Evolutionary conservation across 2,888 invertebrate genomes (phyloP).

Genomic region (Sinopyrophorus schimmeli): DNA sequence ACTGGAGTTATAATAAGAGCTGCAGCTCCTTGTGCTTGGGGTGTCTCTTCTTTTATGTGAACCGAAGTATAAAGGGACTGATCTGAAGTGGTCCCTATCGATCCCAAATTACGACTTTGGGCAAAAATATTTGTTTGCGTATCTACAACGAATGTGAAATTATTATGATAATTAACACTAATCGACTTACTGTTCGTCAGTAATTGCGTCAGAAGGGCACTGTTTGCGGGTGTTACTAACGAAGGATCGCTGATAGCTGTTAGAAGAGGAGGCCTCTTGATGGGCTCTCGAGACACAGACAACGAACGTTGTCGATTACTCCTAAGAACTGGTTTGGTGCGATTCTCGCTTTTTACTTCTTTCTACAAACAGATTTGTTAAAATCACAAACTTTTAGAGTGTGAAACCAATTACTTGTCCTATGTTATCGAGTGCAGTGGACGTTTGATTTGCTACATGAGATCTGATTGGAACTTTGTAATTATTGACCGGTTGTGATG

Average conservation of each 20-base stretch:
- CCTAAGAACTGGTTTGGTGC: constrained; percentile 42
- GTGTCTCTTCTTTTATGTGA: constrained; percentile 45
- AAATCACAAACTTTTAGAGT: too few relatives aligned
- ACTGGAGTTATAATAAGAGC: constrained; percentile 56
- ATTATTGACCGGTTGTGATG: constrained; percentile 45
- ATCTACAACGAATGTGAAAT: constrained; percentile 27
- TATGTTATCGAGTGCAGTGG: constrained; percentile 9
- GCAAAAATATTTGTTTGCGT: constrained; percentile 36
- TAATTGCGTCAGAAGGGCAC: constrained; percentile 81
- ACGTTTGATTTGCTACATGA: constrained; percentile 15
- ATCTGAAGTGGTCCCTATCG: constrained; percentile 28
- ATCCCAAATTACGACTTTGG: constrained; percentile 34
- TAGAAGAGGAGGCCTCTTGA: constrained; percentile 65
- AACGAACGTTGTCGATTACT: constrained; percentile 57
- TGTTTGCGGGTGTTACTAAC: constrained; percentile 58
- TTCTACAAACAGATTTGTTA: constrained; percentile 26
- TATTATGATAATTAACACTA: neutral
- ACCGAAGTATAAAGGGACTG: constrained; percentile 31
- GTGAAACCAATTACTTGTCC: constrained; percentile 12
- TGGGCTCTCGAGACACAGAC: constrained; percentile 59
- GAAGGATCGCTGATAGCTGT: constrained; percentile 78
- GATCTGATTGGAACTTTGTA: constrained; percentile 26
- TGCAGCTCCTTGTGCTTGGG: constrained; percentile 49
- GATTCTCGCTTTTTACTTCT: constrained; percentile 37
- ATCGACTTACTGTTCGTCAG: constrained; percentile 68